phyloP scores from a whole-genome alignment of 2,797 vertebrate genomes.

The Notolabrus celidotus region DNA sequence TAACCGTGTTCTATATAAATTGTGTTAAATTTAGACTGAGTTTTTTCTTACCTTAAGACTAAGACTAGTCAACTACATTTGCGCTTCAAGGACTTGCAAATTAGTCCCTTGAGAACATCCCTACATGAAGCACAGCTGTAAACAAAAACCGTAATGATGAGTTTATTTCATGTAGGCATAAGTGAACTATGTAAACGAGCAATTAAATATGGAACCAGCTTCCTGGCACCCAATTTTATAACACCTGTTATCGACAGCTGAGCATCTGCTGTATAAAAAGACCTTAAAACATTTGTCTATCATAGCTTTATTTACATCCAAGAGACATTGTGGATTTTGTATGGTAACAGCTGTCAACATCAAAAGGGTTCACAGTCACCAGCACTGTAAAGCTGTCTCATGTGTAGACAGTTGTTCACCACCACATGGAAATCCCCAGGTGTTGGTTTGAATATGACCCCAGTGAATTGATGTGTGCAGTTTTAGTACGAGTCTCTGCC shows the following conservation, averaged over 20 bases:
- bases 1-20: no score
- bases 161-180: no score
- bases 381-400: background rate
- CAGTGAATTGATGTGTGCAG: background rate
- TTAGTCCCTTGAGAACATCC: no score
- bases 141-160: no score
- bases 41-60: no score
- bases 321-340: background rate
- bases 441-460: background rate
- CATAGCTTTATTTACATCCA: constrained; percentile 2
- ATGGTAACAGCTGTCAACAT: constrained; percentile 34
- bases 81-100: no score
- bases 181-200: no score
- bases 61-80: no score
- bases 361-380: constrained; percentile 10
- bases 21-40: no score
- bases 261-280: background rate
- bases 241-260: constrained; percentile 4
- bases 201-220: no score
- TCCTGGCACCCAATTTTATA: background rate
- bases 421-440: background rate
- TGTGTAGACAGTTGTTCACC: constrained; percentile 16
- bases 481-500: background rate
- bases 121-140: no score
- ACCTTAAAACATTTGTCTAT: background rate